phyloP scores from a whole-genome alignment of 2,113 vertebrate species.

The Motacilla alba region DNA sequence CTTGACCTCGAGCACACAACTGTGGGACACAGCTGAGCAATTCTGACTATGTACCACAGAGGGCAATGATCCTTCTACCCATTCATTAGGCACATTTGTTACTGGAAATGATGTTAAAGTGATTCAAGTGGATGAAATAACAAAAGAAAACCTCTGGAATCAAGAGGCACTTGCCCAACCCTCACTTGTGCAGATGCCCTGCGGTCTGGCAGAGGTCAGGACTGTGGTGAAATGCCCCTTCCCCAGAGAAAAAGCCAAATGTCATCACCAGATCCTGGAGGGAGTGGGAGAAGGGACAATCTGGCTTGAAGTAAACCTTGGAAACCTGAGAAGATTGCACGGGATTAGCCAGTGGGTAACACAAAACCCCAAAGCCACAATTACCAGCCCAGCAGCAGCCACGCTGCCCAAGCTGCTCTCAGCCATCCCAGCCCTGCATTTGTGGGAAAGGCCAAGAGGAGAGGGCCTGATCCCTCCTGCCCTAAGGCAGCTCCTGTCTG shows the following conservation, averaged over 20 bases:
- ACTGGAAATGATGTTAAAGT: background rate
- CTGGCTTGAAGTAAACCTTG: background rate
- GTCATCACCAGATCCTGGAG: background rate
- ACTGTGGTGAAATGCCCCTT: background rate
- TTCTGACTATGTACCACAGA: background rate
- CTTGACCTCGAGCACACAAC: background rate
- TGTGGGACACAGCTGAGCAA: background rate
- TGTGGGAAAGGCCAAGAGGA: conserved; percentile 18
- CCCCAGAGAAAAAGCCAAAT: background rate
- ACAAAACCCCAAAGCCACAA: conserved; percentile 57
- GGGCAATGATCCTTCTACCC: background rate
- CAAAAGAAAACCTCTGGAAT: background rate
- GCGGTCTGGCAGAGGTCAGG: background rate
- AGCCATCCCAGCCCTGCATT: background rate
- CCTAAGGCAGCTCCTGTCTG: background rate
- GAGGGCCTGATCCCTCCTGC: background rate
- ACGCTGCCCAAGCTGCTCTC: background rate
- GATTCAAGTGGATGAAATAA: background rate
- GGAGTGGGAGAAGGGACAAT: background rate
- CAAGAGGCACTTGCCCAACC: background rate
- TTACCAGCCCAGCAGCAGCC: background rate
- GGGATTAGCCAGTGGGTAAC: conserved; percentile 46
- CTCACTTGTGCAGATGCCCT: background rate
- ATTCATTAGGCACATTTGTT: background rate
- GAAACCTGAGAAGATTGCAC: conserved; percentile 29